Evolutionary conservation across 1,140 invertebrate genomes (phyloP).

Genomic region (Rhyzopertha dominica): DNA sequence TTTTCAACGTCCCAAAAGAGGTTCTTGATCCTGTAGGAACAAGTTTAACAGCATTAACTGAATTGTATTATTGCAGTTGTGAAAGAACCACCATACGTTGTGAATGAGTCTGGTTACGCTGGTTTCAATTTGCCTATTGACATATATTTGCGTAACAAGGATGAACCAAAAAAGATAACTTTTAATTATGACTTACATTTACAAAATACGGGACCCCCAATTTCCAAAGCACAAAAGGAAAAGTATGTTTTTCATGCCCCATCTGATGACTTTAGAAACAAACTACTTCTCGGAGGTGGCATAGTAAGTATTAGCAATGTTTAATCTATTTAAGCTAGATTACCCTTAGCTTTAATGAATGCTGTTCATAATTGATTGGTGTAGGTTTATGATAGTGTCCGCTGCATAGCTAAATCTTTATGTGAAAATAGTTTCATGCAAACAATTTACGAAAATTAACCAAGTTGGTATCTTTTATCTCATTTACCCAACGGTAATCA

Average conservation of each 20-base stretch:
- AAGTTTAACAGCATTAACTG: slow-evolving; percentile 8
- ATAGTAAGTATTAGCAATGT: slow-evolving; percentile 47
- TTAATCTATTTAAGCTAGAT: too few species aligned
- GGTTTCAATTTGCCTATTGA: slow-evolving; percentile 88
- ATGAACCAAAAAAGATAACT: slow-evolving; percentile 81
- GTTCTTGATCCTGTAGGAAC: slow-evolving; percentile 46
- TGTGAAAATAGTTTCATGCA: too few species aligned
- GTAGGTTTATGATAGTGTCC: too few species aligned
- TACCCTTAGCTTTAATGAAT: too few species aligned
- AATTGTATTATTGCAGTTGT: slow-evolving; percentile 57
- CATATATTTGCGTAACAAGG: slow-evolving; percentile 85
- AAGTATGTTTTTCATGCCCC: slow-evolving; percentile 71
- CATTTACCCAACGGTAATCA: too few species aligned
- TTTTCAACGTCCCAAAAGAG: slow-evolving; percentile 84
- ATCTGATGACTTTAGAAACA: slow-evolving; percentile 81
- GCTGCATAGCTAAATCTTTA: too few species aligned
- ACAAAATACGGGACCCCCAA: slow-evolving; percentile 64
- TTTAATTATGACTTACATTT: slow-evolving; percentile 85
- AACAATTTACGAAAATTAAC: too few species aligned
- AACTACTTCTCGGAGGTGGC: slow-evolving; percentile 83
- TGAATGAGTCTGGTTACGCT: slow-evolving; percentile 92
- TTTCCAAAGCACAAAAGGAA: slow-evolving; percentile 70
- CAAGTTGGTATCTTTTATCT: too few species aligned
- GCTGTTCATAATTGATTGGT: too few species aligned
- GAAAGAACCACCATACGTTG: slow-evolving; percentile 86